Evolutionary conservation across 2,797 vertebrate species (phyloP), one percentile per base, ranked within the genome.

Genomic region (Euphonia xanthogaster): DNA sequence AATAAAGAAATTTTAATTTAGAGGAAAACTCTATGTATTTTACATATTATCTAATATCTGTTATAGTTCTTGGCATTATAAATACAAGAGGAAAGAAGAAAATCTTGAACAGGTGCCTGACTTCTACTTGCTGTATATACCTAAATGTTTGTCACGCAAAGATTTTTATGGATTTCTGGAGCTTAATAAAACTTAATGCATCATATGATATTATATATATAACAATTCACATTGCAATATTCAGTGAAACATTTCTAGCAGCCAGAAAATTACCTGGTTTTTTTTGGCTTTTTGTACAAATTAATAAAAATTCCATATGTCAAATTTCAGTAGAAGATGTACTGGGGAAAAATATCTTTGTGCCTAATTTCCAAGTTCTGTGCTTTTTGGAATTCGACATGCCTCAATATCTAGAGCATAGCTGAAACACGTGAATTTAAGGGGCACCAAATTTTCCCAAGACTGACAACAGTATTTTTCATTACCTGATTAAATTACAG

Each of bases 401-500:
- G n/a, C 6, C 2, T 1, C 11, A 57, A n/a, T 39, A 74, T 6
- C 20, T 55, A 48, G 18, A 66, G 39, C 9, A 12, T 72, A 83
- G 40, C 3, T 62, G 45, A 71, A 86, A 68, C 4, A 7, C 13
- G 24, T 23, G 18, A 81, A 51, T 5, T 40, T 37, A 13, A 77
- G 20, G 14, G 28, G 9, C 50, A 85, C 31, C 11, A 35, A 47
- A 40, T 77, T 70, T 94, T 77, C 65, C 30, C 37, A 54, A 27
- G 37, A 40, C 37, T 90, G 77, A 67, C 31, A 93, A 67, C 25
- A 63, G 54, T 70, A 88, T 47, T 73, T 79, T n/a, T 44, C 2
- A 2, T 79, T 76, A 89, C 61, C 75, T 93, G 90, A 79, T 58
- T 61, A 53, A 94, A 89, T 93, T 86, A 66, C 22, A 84, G 10